A percentile compares a stretch with the other conserved stretches of the same genome.
These are phyloP conservation scores for Macrocentrus cingulum DNA, from an alignment of 1,140 invertebrate genomes.

Conservation along the genomic window DNA sequence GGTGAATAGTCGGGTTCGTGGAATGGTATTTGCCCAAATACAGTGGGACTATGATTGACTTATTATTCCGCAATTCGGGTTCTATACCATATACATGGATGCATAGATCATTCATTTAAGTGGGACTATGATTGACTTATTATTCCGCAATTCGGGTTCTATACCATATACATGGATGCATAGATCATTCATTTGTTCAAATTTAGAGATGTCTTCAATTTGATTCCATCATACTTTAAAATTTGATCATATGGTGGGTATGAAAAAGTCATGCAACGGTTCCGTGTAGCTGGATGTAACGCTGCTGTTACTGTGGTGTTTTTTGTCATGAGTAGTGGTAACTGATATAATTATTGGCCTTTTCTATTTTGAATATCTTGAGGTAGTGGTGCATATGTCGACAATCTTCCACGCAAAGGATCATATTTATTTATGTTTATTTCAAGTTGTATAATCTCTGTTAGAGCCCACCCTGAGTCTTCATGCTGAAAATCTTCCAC, in stretches of 20 bases:
- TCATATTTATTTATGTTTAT: constrained; percentile 31
- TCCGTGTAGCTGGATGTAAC: constrained; percentile 7
- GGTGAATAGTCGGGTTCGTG: constrained; percentile 13
- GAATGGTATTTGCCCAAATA: constrained; percentile 16
- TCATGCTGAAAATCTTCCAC: constrained; percentile 27
- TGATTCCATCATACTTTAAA: constrained; percentile 23
- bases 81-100: constrained; percentile 21
- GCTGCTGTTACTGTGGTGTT: constrained; percentile 16
- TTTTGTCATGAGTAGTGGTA: background rate
- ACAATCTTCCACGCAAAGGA: constrained; percentile 17
- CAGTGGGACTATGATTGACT: constrained; percentile 12
- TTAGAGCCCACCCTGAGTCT: constrained; percentile 28
- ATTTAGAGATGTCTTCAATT: constrained; percentile 25
- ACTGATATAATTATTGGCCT: too few relatives aligned
- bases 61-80: background rate
- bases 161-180: constrained; percentile 24
- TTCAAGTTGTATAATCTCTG: constrained; percentile 29
- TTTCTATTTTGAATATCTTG: constrained; percentile 29
- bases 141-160: too few relatives aligned
- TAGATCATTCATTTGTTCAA: constrained; percentile 30
- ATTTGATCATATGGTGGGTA: background rate
- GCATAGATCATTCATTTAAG: too few relatives aligned
- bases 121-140: too few relatives aligned
- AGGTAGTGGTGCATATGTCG: constrained; percentile 25
- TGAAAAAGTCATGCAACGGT: background rate